A percentile compares a stretch with the other conserved stretches of the same genome.
Evolutionary conservation across 2,797 vertebrate genomes (phyloP).

Genomic region (Anomalospiza imberbis): DNA sequence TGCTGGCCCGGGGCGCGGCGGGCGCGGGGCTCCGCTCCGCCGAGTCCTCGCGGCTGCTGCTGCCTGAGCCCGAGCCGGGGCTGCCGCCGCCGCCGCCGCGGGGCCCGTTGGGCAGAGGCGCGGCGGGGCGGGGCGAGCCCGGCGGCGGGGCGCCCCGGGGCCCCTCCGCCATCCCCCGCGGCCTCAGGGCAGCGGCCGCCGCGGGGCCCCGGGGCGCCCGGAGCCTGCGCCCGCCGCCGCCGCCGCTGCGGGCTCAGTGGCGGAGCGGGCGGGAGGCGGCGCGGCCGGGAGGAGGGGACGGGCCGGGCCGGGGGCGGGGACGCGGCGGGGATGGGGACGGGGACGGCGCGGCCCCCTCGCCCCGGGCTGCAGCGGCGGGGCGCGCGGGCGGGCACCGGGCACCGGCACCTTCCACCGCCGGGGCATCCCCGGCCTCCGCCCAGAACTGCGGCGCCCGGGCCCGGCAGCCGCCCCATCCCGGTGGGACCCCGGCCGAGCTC

Average conservation of each 20-base stretch:
- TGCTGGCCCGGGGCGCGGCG: constrained; percentile 51
- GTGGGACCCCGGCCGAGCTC: background rate
- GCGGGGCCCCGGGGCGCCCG: background rate
- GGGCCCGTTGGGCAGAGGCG: too few species aligned
- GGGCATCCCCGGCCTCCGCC: background rate
- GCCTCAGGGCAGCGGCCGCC: constrained; percentile 39
- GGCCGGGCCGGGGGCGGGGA: background rate
- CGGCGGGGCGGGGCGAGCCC: too few species aligned
- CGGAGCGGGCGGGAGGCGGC: background rate
- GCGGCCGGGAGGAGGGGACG: background rate
- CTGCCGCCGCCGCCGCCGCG: too few species aligned
- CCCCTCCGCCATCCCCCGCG: constrained; percentile 52
- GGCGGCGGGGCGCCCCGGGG: background rate
- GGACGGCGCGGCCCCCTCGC: background rate
- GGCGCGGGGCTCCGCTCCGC: constrained; percentile 51
- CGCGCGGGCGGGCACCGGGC: background rate
- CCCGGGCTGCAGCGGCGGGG: background rate
- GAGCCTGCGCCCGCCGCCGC: constrained; percentile 8
- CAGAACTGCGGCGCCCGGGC: background rate
- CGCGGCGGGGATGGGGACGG: background rate
- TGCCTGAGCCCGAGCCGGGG: constrained; percentile 46
- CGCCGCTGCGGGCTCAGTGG: background rate
- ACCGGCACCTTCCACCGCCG: background rate
- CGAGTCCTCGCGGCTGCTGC: constrained; percentile 68
- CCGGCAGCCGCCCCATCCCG: background rate